Evolutionary conservation across 2,888 invertebrate genomes (phyloP).

Genomic region (Dicycla oo): DNA sequence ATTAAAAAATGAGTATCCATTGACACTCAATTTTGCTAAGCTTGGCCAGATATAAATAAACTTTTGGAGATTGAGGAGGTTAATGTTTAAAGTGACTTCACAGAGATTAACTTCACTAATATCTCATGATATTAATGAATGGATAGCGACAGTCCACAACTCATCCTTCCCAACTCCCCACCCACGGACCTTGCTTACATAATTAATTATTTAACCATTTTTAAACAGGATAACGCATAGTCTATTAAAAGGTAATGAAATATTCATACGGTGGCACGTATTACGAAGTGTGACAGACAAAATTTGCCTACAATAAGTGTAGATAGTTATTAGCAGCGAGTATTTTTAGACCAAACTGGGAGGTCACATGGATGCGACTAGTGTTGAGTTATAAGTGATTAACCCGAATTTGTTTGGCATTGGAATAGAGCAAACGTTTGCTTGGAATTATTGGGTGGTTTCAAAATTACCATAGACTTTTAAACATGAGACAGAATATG

Average conservation of each 20-base stretch:
- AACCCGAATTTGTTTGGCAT: slow-evolving; percentile 71
- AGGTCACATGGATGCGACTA: slow-evolving; percentile 62
- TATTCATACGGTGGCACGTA: slow-evolving; percentile 66
- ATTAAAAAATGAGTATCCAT: slow-evolving; percentile 57
- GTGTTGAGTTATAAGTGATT: slow-evolving; percentile 72
- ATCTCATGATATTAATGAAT: slow-evolving; percentile 52
- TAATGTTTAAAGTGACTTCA: slow-evolving; percentile 18
- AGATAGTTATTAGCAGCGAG: slow-evolving; percentile 66
- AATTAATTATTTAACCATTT: slow-evolving; percentile 71
- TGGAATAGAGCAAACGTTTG: slow-evolving; percentile 45
- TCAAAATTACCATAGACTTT: slow-evolving; percentile 29
- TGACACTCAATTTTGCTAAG: slow-evolving; percentile 49
- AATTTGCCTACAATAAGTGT: slow-evolving; percentile 70
- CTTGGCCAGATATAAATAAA: slow-evolving; percentile 41
- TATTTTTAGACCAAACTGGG: slow-evolving; percentile 74
- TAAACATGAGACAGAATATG: slow-evolving; percentile 3
- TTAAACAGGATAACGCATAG: slow-evolving; percentile 70
- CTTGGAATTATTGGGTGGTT: slow-evolving; percentile 1
- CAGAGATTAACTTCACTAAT: slow-evolving; percentile 5
- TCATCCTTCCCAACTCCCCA: slow-evolving; percentile 46
- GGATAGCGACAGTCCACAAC: slow-evolving; percentile 49
- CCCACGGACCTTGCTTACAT: slow-evolving; percentile 67
- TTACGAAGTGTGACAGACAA: slow-evolving; percentile 63
- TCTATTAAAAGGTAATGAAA: slow-evolving; percentile 66
- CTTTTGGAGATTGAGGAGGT: slow-evolving; percentile 4